Evolutionary conservation across 2,113 vertebrate species (phyloP), one percentile per base, ranked within the genome.

Genomic region (Pachyramphus minor): DNA sequence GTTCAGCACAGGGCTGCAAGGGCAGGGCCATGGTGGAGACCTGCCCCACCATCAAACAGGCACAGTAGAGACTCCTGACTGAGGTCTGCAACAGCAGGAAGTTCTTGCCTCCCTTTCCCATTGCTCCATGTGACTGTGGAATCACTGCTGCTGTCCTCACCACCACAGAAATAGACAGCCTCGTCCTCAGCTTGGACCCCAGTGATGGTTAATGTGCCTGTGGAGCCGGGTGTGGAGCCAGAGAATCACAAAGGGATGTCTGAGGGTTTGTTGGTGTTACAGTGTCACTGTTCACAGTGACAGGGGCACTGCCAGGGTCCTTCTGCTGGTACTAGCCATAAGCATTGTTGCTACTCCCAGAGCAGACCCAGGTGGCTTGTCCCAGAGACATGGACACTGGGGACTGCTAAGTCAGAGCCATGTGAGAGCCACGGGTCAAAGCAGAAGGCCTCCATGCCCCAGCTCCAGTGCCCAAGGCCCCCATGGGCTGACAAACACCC

Each of bases 221-320:
- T 1, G 15, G 10, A 4, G 53, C 64, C 10, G 0, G 74, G 85
- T 0, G 0, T 0, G 20, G 83, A 90, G 5, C 33, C n/a, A 0
- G 82, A 93, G 74, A 95, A 95, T 22, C 30, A 9, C 0, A 24
- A 24, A 6, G 89, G 73, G 49, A 93, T 73, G 33, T 4, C 45
- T 0, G 66, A 63, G 35, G 68, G 58, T 69, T 60, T 87, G 0
- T 6, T 6, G 21, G 0, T 1, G 15, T 2, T 10, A 27, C 23
- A 25, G 23, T 49, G 0, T 0, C 0, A 0, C 87, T 76, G 75
- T 86, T 88, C 12, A 95, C 25, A n/a, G 92, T 89, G 86, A 89
- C 62, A 60, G 87, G 69, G 69, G 0, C 77, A 52, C 0, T 67
- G 60, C 87, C 77, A 52, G 77, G 52, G 44, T 53, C 53, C 45